Percentiles rank a stretch among this genome's conserved stretches.
phyloP scores from a whole-genome alignment of 2,888 invertebrate species.

The Frankliniella fusca region DNA sequence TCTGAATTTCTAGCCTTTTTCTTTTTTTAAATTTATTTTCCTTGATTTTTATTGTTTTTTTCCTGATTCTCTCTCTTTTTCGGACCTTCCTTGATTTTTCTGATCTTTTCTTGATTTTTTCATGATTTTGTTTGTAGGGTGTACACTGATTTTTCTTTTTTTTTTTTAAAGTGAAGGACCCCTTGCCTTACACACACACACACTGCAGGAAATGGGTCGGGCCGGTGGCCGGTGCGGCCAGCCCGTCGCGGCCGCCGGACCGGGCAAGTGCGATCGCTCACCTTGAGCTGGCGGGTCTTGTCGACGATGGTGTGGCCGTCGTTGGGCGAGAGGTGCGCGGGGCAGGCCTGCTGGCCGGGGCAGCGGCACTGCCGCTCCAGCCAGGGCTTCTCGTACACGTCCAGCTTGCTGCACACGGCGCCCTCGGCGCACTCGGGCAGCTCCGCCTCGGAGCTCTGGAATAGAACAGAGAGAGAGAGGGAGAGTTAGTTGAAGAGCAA shows the following conservation, averaged over 20 bases:
- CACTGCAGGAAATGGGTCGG: too few relatives aligned
- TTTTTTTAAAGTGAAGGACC: not conserved
- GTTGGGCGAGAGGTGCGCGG: slow-evolving; percentile 55
- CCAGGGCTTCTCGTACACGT: slow-evolving; percentile 82
- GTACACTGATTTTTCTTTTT: not conserved
- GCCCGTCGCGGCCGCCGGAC: not conserved
- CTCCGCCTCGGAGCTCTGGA: slow-evolving; percentile 73
- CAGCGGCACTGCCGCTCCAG: slow-evolving; percentile 82
- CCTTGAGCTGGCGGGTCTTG: slow-evolving; percentile 51
- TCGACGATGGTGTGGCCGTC: slow-evolving; percentile 63
- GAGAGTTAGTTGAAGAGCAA: too few relatives aligned
- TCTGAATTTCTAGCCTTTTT: too few relatives aligned
- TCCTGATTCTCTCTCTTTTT: too few relatives aligned
- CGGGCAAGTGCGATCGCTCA: slow-evolving; percentile 37
- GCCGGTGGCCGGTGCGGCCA: too few relatives aligned
- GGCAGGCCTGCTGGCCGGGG: slow-evolving; percentile 54
- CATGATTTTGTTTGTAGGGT: too few relatives aligned
- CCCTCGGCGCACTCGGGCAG: slow-evolving; percentile 72
- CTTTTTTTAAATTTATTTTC: too few relatives aligned
- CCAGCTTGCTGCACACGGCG: slow-evolving; percentile 82
- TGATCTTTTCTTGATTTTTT: too few relatives aligned
- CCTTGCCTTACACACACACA: too few relatives aligned
- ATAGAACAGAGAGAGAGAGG: slow-evolving; percentile 24
- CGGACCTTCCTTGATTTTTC: too few relatives aligned
- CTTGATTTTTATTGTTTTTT: too few relatives aligned